Conservation (phyloP, 92 coral and sea anemone genomes). For the Zoanthus sansibaricus region DNA sequence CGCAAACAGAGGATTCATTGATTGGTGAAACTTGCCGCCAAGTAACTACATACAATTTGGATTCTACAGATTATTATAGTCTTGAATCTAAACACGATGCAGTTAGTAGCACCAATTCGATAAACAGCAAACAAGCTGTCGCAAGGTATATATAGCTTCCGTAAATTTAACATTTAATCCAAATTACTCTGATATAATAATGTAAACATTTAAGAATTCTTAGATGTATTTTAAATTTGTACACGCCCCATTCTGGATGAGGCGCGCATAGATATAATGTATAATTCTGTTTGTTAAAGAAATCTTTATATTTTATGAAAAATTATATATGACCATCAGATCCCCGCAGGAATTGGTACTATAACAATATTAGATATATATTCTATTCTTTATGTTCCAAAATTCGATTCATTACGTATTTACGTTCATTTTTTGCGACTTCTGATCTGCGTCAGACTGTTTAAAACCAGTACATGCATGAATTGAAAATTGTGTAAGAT, state of each 20-base stretch:
- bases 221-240: conserved; percentile 39
- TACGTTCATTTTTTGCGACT: too few relatives aligned
- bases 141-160: background rate
- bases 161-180: conserved; percentile 22
- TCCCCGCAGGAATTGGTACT: conserved; percentile 2
- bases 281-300: conserved; percentile 7
- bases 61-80: background rate
- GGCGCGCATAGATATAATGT: conserved; percentile 26
- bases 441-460: background rate
- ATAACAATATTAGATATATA: conserved; percentile 41
- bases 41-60: background rate
- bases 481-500: background rate
- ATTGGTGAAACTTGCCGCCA: conserved; percentile 3
- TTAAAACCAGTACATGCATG: conserved; percentile 36
- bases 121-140: background rate
- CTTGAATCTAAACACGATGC: background rate
- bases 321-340: conserved; percentile 19
- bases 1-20: conserved; percentile 8
- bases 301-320: conserved; percentile 30
- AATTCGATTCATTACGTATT: background rate
- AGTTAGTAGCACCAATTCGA: background rate
- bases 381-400: conserved; percentile 13
- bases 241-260: conserved; percentile 16
- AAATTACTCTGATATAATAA: conserved; percentile 36
- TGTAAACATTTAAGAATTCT: conserved; percentile 32